These are phyloP conservation scores for Guaruba guarouba DNA, from an alignment of 2,113 vertebrate genomes.

Conservation along the genomic window DNA sequence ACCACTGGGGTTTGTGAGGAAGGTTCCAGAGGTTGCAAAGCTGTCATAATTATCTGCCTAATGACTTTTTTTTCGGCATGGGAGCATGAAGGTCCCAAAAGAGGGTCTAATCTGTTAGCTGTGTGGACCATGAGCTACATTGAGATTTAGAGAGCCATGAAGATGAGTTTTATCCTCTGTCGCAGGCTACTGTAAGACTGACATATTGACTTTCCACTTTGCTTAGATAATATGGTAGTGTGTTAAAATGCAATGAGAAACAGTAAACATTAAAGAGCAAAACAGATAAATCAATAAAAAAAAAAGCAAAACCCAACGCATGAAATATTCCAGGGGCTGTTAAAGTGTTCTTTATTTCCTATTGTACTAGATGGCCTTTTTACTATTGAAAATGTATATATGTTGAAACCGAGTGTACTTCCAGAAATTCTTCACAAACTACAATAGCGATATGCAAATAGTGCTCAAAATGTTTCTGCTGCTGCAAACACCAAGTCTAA, in stretches of 20 bases:
- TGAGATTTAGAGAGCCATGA: neutral
- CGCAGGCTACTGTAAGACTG: neutral
- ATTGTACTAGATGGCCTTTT: neutral
- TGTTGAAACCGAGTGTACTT: neutral
- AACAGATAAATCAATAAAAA: neutral
- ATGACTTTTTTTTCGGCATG: neutral
- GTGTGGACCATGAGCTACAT: neutral
- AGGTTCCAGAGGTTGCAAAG: neutral
- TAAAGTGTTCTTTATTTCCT: neutral
- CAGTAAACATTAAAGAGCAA: neutral
- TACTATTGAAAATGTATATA: neutral
- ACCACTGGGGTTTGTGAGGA: neutral
- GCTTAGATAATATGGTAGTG: neutral
- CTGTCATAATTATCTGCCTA: neutral
- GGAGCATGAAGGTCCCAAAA: neutral
- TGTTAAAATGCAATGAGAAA: neutral
- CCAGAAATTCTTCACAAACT: neutral
- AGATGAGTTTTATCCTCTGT: neutral
- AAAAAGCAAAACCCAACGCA: neutral
- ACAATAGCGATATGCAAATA: neutral
- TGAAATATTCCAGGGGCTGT: neutral
- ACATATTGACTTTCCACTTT: fast-evolving
- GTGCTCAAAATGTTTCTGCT: neutral
- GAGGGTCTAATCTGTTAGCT: neutral
- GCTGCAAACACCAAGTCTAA: neutral